phyloP scores from a whole-genome alignment of 2,113 vertebrate species.

The Oreocharis arfaki region DNA sequence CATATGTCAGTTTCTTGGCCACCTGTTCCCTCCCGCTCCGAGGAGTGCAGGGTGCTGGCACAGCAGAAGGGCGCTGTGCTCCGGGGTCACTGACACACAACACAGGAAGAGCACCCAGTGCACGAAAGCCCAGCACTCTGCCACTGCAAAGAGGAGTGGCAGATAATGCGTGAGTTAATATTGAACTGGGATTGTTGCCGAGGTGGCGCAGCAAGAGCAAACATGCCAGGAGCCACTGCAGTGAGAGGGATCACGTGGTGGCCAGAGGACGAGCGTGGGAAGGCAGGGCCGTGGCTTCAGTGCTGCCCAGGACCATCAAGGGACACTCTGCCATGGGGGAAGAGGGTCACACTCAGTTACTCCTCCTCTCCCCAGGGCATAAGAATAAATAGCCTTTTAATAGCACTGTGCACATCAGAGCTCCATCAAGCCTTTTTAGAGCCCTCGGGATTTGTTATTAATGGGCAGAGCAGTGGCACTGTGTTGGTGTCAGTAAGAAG shows the following conservation, averaged over 20 bases:
- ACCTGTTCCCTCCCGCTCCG: not conserved
- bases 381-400: not conserved
- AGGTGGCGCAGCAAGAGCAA: not conserved
- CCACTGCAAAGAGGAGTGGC: not conserved
- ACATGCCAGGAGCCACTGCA: fast-evolving
- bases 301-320: fast-evolving
- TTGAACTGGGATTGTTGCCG: not conserved
- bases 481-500: not conserved
- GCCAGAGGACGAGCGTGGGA: fast-evolving
- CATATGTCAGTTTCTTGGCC: not conserved
- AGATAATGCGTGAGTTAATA: not conserved
- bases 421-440: not conserved
- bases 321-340: not conserved
- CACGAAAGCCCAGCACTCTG: not conserved
- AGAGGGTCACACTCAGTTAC: not conserved
- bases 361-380: not conserved
- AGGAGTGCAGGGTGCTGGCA: not conserved
- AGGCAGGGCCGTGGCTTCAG: not conserved
- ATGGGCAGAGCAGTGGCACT: not conserved
- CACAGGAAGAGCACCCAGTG: not conserved
- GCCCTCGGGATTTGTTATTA: not conserved
- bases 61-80: not conserved
- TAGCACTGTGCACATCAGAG: not conserved
- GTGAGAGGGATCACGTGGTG: fast-evolving
- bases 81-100: not conserved